A percentile compares a stretch with the other conserved stretches of the same genome.
Conservation (phyloP, 2,888 invertebrate species). For the Aporophyla lueneburgensis region DNA sequence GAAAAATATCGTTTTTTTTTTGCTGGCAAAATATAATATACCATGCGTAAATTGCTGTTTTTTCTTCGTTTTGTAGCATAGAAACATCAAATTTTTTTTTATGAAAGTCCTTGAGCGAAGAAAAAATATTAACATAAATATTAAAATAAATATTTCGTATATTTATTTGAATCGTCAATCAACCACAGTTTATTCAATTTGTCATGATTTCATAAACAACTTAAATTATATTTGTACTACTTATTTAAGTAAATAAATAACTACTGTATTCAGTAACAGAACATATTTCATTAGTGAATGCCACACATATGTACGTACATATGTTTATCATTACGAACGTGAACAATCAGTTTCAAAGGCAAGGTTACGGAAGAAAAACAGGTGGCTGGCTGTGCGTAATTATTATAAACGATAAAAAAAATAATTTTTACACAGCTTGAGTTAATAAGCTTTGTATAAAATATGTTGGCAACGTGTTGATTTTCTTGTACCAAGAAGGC, state of each 20-base stretch:
- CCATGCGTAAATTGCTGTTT: neutral
- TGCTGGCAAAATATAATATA: neutral
- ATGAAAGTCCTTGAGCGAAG: neutral
- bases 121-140: neutral
- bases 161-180: constrained; percentile 18
- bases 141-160: too few species aligned
- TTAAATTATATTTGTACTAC: constrained; percentile 2
- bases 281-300: constrained; percentile 43
- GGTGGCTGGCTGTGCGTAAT: constrained; percentile 30
- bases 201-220: constrained; percentile 20
- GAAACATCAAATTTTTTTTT: constrained; percentile 2
- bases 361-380: constrained; percentile 63
- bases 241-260: constrained; percentile 26
- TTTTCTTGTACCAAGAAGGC: constrained; percentile 1
- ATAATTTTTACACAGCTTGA: constrained; percentile 27
- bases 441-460: constrained; percentile 30
- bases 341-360: constrained; percentile 71
- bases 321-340: constrained; percentile 67
- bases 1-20: constrained; percentile 14
- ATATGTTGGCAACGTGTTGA: neutral
- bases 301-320: constrained; percentile 57
- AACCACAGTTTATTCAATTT: constrained; percentile 39
- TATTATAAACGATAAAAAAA: constrained; percentile 33
- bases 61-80: neutral
- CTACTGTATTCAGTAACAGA: constrained; percentile 11